Base-by-base conservation (phyloP, 2,797 vertebrate species). In the Ctenopoma kingsleyae region DNA sequence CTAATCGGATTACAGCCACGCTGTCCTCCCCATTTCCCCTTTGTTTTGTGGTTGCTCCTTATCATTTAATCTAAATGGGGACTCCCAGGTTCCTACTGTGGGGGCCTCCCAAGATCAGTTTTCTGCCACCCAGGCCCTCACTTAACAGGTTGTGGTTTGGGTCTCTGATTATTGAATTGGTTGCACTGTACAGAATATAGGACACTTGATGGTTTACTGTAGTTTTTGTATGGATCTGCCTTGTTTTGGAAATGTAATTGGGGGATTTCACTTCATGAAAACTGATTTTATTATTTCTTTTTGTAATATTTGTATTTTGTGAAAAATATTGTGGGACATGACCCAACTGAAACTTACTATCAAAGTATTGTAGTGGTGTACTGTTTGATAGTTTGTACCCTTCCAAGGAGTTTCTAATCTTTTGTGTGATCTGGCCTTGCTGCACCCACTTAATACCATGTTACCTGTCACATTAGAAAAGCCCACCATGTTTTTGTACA, bases 1-100 rank as follows among this genome's bases (percentile, higher is more conserved):
- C 88, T 93, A 94, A 94, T 93, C 82, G 80, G 87, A 94, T 94
- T 94, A 94, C 77, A 81, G 80, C 76, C 74, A 41, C 11, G 27
- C 88, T 85, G 80, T 84, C 85, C 81, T 89, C 83, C 84, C 83
- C 71, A 71, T 91, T 85, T 89, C 90, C 89, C 85, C 85, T 91
- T 92, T 92, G 91, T 94, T 93, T 93, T 92, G 90, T 68, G 84
- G 89, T 91, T 60, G 68, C 87, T 89, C 64, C 66, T 83, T 89
- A 91, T 92, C 89, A 90, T 86, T 92, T 77, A 86, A 93, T 94
- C 91, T 92, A 84, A 91, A 90, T 73, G 66, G 66, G 87, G 86
- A 79, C 85, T 92, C 83, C 80, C 72, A 73, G 72, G 82, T 74
- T 86, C 74, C 84, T 55, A 69, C 85, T 55, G 74, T 27, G 82